Evolutionary conservation across 2,797 vertebrate genomes (phyloP).

Genomic region (Naso thynnoides): DNA sequence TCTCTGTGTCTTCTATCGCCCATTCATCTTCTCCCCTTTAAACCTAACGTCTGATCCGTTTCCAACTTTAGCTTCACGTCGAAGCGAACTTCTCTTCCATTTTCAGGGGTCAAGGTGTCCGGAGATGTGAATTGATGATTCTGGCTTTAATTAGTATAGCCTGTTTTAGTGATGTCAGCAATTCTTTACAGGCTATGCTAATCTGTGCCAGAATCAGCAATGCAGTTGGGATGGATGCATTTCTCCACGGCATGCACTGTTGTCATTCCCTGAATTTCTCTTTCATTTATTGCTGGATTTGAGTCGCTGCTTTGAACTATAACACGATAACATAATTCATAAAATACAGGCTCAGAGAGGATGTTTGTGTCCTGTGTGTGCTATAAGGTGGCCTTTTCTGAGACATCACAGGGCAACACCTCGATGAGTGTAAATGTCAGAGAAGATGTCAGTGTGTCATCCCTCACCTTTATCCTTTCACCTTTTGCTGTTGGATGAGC

Average conservation of each 20-base stretch:
- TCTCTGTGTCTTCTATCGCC: constrained; percentile 21
- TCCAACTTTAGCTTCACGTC: constrained; percentile 59
- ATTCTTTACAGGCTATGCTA: constrained; percentile 94
- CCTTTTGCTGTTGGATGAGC: constrained; percentile 32
- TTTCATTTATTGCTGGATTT: constrained; percentile 40
- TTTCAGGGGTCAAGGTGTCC: constrained; percentile 66
- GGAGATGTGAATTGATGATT: constrained; percentile 83
- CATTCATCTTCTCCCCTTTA: constrained; percentile 37
- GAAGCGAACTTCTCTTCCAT: constrained; percentile 50
- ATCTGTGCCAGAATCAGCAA: constrained; percentile 91
- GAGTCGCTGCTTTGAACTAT: constrained; percentile 37
- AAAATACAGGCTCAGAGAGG: constrained; percentile 3
- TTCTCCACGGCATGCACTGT: constrained; percentile 60
- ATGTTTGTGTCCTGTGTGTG: constrained; percentile 24
- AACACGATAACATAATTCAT: constrained; percentile 16
- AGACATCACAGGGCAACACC: constrained; percentile 18
- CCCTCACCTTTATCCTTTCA: constrained; percentile 31
- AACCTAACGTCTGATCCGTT: constrained; percentile 65
- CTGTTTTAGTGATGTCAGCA: constrained; percentile 86
- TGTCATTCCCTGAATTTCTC: constrained; percentile 37
- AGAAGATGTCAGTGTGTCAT: constrained; percentile 52
- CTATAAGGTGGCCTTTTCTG: constrained; percentile 48
- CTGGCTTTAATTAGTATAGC: constrained; percentile 89
- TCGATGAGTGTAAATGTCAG: constrained; percentile 69
- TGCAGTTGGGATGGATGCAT: constrained; percentile 76